Evolutionary conservation across 2,888 invertebrate species (phyloP).

Genomic region (Nemotelus pantherinus): DNA sequence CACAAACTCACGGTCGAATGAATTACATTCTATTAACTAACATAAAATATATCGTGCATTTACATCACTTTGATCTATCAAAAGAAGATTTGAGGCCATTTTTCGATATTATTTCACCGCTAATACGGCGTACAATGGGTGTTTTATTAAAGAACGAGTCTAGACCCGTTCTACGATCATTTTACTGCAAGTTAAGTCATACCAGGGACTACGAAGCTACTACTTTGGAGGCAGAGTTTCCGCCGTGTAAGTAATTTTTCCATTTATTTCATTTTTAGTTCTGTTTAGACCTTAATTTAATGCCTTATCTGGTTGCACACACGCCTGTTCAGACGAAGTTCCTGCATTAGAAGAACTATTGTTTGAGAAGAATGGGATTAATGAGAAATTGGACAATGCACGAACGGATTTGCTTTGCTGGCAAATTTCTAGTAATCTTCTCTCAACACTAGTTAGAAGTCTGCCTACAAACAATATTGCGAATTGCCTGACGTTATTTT

Average conservation of each 20-base stretch:
- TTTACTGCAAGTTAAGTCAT: constrained; percentile 22
- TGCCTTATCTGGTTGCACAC: background rate
- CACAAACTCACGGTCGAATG: background rate
- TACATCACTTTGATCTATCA: constrained; percentile 26
- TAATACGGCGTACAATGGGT: constrained; percentile 34
- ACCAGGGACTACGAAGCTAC: background rate
- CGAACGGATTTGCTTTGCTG: constrained; percentile 44
- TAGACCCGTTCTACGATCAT: background rate
- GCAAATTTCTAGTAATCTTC: constrained; percentile 37
- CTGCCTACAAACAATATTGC: constrained; percentile 11
- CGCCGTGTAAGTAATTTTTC: constrained; percentile 10
- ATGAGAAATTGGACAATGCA: constrained; percentile 23
- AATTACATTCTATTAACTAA: constrained; percentile 21
- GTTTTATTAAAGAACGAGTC: constrained; percentile 24
- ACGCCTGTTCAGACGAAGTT: constrained; percentile 1
- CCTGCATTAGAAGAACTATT: background rate
- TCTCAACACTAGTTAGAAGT: background rate
- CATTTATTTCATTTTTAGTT: background rate
- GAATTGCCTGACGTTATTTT: constrained; percentile 25
- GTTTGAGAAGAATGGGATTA: background rate
- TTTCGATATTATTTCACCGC: constrained; percentile 8
- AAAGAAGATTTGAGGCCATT: constrained; percentile 25
- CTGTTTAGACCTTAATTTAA: background rate
- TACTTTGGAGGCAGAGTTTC: constrained; percentile 18
- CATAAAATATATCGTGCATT: background rate